Percentiles rank a stretch among this genome's conserved stretches.
These are phyloP conservation scores for Hypsibius dujardini DNA, from an alignment of 1,140 invertebrate species.

Conservation along the genomic window DNA sequence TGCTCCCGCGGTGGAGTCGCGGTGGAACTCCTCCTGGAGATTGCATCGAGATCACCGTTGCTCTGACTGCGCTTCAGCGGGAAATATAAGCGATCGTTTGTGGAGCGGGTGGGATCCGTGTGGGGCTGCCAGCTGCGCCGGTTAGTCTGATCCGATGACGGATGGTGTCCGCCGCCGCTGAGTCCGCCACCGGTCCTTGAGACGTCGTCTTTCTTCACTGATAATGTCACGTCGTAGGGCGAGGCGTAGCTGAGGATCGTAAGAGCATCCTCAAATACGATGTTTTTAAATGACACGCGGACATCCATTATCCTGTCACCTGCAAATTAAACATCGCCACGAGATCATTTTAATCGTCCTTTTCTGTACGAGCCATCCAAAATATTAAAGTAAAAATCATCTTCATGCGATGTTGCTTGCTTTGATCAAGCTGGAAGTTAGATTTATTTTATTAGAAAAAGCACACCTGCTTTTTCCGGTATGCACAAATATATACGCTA, in stretches of 20 bases:
- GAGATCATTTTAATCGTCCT: too few relatives aligned
- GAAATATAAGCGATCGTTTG: neutral
- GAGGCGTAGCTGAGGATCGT: constrained; percentile 73
- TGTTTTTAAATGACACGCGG: constrained; percentile 64
- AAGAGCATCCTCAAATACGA: constrained; percentile 72
- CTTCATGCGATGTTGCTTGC: too few relatives aligned
- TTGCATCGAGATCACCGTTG: constrained; percentile 3
- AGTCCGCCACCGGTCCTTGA: neutral
- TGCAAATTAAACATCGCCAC: constrained; percentile 32
- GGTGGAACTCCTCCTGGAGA: neutral
- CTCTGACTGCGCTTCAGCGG: constrained; percentile 17
- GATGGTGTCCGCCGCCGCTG: neutral
- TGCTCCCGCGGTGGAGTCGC: neutral
- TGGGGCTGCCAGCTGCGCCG: neutral
- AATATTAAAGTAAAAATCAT: too few relatives aligned
- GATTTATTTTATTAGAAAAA: too few relatives aligned
- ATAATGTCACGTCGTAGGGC: constrained; percentile 62
- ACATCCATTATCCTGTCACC: constrained; percentile 68
- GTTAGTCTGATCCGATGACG: neutral
- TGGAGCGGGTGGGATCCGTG: neutral
- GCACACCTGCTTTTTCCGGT: too few relatives aligned
- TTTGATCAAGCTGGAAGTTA: too few relatives aligned
- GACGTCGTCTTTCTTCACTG: constrained; percentile 38
- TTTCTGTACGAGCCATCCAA: too few relatives aligned
- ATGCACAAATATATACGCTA: too few relatives aligned